Conservation (phyloP, 2,113 vertebrate genomes). For the Scophthalmus maximus region DNA sequence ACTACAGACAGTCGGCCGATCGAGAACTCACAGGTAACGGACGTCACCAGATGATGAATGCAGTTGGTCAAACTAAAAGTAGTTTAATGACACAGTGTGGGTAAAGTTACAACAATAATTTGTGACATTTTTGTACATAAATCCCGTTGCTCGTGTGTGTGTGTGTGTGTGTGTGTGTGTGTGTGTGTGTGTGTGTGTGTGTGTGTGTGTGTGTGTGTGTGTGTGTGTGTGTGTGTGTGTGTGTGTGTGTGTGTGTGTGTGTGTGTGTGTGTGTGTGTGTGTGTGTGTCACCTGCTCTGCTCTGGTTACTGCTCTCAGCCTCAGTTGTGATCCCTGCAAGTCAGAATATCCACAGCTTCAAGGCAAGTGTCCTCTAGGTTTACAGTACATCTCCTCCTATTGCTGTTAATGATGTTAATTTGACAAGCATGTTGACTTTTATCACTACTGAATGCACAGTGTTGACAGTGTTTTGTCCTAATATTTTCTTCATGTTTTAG, state of each 20-base stretch:
- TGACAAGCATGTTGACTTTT: no score
- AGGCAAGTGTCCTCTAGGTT: conserved; percentile 69
- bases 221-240: background rate
- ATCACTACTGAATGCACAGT: background rate
- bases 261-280: background rate
- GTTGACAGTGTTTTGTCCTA: no score
- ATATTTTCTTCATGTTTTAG: no score
- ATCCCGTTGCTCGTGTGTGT: background rate
- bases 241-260: background rate
- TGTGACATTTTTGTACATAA: no score
- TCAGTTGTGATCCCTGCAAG: conserved; percentile 84
- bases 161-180: background rate
- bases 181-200: background rate
- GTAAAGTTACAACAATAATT: background rate
- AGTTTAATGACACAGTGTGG: no score
- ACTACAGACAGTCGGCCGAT: conserved; percentile 78
- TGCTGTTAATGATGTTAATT: no score
- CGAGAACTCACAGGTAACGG: conserved; percentile 79
- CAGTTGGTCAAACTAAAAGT: background rate
- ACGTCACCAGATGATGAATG: background rate
- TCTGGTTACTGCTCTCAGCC: conserved; percentile 50
- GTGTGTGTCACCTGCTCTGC: background rate
- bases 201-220: background rate
- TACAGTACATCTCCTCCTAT: background rate
- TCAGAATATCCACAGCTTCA: conserved; percentile 84